Percentiles rank a stretch among this genome's conserved stretches.
Conservation (phyloP, 2,113 vertebrate species). For the Ondatra zibethicus region DNA sequence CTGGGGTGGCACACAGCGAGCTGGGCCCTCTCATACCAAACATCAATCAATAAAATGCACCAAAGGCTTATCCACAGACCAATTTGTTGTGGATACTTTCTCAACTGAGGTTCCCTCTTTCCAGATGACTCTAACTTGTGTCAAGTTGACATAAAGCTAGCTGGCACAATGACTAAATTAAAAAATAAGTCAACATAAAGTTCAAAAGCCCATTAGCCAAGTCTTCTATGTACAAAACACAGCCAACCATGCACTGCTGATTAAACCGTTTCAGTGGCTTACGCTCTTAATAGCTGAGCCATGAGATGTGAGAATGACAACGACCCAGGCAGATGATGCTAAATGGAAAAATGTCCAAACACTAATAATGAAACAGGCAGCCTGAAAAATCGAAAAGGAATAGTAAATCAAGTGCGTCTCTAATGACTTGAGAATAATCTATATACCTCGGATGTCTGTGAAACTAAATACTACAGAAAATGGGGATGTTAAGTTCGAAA, state of each 20-base stretch:
- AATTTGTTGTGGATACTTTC: background rate
- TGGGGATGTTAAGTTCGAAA: background rate
- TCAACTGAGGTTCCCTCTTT: background rate
- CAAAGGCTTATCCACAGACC: background rate
- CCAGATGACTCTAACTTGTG: background rate
- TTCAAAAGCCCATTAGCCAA: background rate
- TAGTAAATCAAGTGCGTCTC: background rate
- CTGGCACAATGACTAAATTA: background rate
- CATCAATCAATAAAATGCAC: background rate
- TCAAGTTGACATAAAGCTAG: background rate
- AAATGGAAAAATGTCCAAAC: background rate
- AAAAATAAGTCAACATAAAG: background rate
- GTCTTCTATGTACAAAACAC: conserved; percentile 21
- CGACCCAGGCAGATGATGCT: background rate
- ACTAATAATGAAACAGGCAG: background rate
- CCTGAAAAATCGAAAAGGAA: background rate
- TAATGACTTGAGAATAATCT: background rate
- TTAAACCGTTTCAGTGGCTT: background rate
- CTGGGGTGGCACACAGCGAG: background rate
- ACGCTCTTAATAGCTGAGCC: background rate
- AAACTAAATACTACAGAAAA: background rate
- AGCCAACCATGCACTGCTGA: background rate
- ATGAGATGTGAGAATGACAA: background rate
- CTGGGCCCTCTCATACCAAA: background rate
- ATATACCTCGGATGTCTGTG: background rate